Evolutionary conservation across 2,113 vertebrate genomes (phyloP).

Genomic region (Bagarius yarrelli): DNA sequence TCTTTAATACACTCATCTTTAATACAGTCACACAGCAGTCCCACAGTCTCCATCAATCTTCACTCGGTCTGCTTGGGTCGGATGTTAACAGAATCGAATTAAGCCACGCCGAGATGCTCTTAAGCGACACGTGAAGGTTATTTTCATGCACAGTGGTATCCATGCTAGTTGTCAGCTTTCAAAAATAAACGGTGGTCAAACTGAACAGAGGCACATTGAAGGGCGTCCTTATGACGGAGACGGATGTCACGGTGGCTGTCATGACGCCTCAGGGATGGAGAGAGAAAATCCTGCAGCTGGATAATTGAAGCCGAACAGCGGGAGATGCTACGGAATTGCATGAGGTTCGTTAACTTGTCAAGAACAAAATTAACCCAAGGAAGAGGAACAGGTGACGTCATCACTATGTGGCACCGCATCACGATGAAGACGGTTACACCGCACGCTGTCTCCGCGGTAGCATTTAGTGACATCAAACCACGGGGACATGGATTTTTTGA

Average conservation of each 20-base stretch:
- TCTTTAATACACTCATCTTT: not conserved
- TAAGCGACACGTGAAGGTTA: not conserved
- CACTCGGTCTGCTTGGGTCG: constrained; percentile 6
- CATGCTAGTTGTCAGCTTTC: not conserved
- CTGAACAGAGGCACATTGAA: not conserved
- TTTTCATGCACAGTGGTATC: constrained; percentile 7
- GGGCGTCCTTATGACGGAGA: not conserved
- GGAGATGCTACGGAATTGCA: not conserved
- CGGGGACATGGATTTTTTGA: no score
- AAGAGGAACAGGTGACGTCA: not conserved
- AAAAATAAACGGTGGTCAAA: not conserved
- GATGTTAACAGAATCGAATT: constrained; percentile 22
- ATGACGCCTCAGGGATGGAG: not conserved
- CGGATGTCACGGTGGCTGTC: not conserved
- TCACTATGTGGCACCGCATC: no score
- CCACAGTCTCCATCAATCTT: not conserved
- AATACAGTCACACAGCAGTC: not conserved
- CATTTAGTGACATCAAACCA: no score
- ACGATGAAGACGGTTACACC: no score
- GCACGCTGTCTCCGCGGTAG: no score
- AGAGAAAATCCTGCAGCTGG: not conserved
- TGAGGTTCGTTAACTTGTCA: constrained; percentile 19
- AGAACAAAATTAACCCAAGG: not conserved
- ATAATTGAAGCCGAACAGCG: constrained; percentile 29
- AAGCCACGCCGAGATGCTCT: constrained; percentile 5